Percentiles rank a stretch among this genome's conserved stretches.
Evolutionary conservation across 1,140 invertebrate genomes (phyloP).

Genomic region (Saccostrea echinata): DNA sequence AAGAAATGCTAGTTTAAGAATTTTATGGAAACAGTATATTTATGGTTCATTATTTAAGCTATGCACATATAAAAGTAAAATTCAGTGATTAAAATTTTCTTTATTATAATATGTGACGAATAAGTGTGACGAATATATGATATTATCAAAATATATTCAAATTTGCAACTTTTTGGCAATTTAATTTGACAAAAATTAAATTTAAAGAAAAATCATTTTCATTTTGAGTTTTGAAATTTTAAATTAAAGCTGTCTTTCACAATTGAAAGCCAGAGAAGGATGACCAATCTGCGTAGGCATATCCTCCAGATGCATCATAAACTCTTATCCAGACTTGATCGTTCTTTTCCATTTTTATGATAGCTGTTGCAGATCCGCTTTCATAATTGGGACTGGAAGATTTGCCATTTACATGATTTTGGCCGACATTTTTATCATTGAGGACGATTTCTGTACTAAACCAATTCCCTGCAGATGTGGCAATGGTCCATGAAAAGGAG

Average conservation of each 20-base stretch:
- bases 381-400: not conserved
- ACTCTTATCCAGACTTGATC: not conserved
- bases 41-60: too few species aligned
- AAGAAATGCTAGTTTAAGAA: too few species aligned
- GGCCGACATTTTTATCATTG: not conserved
- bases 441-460: not conserved
- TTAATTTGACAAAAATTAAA: too few species aligned
- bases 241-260: not conserved
- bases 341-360: not conserved
- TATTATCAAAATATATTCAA: too few species aligned
- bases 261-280: not conserved
- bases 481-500: not conserved
- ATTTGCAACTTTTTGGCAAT: too few species aligned
- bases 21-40: too few species aligned
- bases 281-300: not conserved
- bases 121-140: too few species aligned
- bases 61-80: too few species aligned
- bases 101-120: too few species aligned
- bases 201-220: too few species aligned
- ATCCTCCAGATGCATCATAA: not conserved
- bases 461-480: not conserved
- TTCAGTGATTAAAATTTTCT: too few species aligned
- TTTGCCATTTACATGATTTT: not conserved
- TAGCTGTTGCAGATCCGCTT: not conserved
- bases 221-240: too few species aligned